These are phyloP conservation scores for Gerosis bhagava DNA, from an alignment of 2,888 invertebrate species.

Conservation along the genomic window DNA sequence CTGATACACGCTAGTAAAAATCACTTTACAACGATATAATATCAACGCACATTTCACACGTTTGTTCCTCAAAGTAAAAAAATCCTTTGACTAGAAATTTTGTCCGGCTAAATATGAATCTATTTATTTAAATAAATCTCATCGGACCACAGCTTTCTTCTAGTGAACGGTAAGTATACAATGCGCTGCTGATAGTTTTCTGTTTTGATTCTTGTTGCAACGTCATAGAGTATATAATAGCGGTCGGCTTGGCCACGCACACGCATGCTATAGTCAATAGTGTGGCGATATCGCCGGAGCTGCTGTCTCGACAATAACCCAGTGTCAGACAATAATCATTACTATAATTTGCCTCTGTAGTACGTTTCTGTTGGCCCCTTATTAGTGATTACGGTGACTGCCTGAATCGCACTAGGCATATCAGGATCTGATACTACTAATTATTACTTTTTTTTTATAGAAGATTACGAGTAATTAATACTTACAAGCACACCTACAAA, in stretches of 20 bases:
- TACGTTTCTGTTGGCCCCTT: slow-evolving; percentile 47
- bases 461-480: too few species aligned
- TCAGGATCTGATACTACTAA: too few species aligned
- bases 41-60: not conserved
- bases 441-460: too few species aligned
- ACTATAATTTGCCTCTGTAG: slow-evolving; percentile 68
- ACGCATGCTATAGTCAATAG: slow-evolving; percentile 59
- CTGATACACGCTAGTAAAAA: slow-evolving; percentile 29
- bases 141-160: slow-evolving; percentile 26
- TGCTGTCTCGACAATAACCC: slow-evolving; percentile 83
- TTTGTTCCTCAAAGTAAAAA: slow-evolving; percentile 35
- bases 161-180: slow-evolving; percentile 13
- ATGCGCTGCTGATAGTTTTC: slow-evolving; percentile 28
- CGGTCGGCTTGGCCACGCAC: slow-evolving; percentile 26
- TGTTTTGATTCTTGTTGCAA: slow-evolving; percentile 34
- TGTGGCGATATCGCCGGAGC: slow-evolving; percentile 62
- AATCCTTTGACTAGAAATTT: slow-evolving; percentile 16
- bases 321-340: slow-evolving; percentile 82
- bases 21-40: not conserved
- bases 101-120: too few species aligned
- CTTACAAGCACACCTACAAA: too few species aligned
- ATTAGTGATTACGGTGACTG: slow-evolving; percentile 27
- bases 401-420: not conserved
- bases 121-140: too few species aligned
- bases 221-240: slow-evolving; percentile 34